phyloP scores from a whole-genome alignment of 2,888 invertebrate genomes.

The Drosophila melanosoma region DNA sequence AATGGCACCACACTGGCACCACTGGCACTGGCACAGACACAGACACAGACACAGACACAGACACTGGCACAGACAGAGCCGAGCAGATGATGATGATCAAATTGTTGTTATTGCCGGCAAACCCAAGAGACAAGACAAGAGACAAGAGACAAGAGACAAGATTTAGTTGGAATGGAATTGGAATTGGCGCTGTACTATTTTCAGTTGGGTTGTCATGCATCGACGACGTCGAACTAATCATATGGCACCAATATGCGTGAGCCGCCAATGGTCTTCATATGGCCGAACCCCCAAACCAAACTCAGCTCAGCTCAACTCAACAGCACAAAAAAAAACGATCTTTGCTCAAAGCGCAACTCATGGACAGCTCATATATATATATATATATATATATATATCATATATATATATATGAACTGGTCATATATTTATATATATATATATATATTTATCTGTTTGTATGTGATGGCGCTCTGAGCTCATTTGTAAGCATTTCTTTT shows the following conservation, averaged over 20 bases:
- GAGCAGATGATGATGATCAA: slow-evolving; percentile 58
- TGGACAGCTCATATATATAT: slow-evolving; percentile 14
- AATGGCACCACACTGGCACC: slow-evolving; percentile 61
- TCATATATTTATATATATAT: background rate
- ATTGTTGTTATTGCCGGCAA: slow-evolving; percentile 57
- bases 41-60: slow-evolving; percentile 12
- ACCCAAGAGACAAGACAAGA: slow-evolving; percentile 35
- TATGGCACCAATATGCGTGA: slow-evolving; percentile 79
- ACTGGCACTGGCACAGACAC: slow-evolving; percentile 15
- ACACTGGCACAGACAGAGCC: slow-evolving; percentile 19
- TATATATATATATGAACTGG: background rate
- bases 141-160: slow-evolving; percentile 19
- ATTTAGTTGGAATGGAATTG: slow-evolving; percentile 54
- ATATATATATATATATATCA: background rate
- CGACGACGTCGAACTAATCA: slow-evolving; percentile 74
- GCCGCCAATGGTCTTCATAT: slow-evolving; percentile 38
- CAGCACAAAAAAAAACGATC: slow-evolving; percentile 16
- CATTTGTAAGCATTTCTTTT: slow-evolving; percentile 26
- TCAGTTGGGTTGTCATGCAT: slow-evolving; percentile 70
- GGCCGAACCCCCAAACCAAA: slow-evolving; percentile 17
- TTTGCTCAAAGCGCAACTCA: slow-evolving; percentile 25
- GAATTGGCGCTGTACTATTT: slow-evolving; percentile 53
- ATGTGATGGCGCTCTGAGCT: slow-evolving; percentile 11
- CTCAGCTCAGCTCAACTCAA: slow-evolving; percentile 8
- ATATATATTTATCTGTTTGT: background rate